Percentiles rank a stretch among this genome's conserved stretches.
Conservation (phyloP, 2,888 invertebrate genomes). For the Ichneumoninae sp. region DNA sequence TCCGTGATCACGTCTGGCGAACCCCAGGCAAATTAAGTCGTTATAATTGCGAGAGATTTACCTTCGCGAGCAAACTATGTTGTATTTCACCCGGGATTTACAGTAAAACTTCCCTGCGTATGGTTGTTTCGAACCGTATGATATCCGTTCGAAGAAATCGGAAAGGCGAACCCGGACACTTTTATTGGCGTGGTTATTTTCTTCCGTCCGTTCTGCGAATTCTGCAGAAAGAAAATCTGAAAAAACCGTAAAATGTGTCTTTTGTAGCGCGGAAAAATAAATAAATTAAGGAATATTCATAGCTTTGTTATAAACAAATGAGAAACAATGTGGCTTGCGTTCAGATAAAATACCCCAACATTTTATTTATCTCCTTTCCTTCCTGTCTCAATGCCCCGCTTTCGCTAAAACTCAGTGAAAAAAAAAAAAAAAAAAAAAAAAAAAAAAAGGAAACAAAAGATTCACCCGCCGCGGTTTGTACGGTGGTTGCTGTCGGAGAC, state of each 20-base stretch:
- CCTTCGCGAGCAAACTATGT: slow-evolving; percentile 9
- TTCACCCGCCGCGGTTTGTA: too few relatives aligned
- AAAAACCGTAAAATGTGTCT: too few relatives aligned
- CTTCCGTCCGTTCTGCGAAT: not conserved
- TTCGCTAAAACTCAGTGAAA: slow-evolving; percentile 21
- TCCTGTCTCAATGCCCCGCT: slow-evolving; percentile 3
- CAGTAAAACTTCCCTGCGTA: not conserved
- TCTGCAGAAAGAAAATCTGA: too few relatives aligned
- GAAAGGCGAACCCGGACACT: not conserved
- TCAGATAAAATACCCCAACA: not conserved
- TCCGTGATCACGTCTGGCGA: slow-evolving; percentile 7
- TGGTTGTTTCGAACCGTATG: not conserved
- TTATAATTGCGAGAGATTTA: slow-evolving; percentile 23
- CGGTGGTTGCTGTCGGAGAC: slow-evolving; percentile 47
- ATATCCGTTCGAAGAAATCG: not conserved
- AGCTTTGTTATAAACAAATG: not conserved
- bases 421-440: not conserved
- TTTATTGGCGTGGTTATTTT: not conserved
- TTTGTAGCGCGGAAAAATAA: not conserved
- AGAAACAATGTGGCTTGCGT: not conserved
- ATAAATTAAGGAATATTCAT: not conserved
- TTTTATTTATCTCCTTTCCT: slow-evolving; percentile 1
- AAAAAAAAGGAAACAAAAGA: not conserved
- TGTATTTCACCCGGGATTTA: slow-evolving; percentile 15
- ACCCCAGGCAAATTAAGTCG: slow-evolving; percentile 31